phyloP scores from a whole-genome alignment of 2,888 invertebrate species.

The Callosobruchus maculatus region DNA sequence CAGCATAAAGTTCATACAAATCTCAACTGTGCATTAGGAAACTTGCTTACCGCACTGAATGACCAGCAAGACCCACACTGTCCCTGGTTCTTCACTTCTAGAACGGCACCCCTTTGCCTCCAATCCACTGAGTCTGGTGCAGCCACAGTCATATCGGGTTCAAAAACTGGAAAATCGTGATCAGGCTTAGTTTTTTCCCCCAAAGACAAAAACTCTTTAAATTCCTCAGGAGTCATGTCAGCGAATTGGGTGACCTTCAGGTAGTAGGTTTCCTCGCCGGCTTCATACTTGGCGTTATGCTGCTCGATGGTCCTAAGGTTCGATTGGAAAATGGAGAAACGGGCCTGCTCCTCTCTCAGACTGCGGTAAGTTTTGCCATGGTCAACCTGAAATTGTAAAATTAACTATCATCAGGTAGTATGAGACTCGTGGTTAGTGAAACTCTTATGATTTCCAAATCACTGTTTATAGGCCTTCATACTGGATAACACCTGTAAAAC shows the following conservation, averaged over 20 bases:
- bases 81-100: conserved; percentile 5
- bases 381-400: neutral
- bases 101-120: conserved; percentile 3
- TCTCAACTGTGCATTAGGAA: too few relatives aligned
- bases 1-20: too few relatives aligned
- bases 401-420: too few relatives aligned
- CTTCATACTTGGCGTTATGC: conserved; percentile 7
- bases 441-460: too few relatives aligned
- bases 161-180: neutral
- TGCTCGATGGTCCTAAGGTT: conserved; percentile 8
- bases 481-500: too few relatives aligned
- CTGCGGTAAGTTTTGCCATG: conserved; percentile 9
- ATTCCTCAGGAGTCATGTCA: conserved; percentile 8
- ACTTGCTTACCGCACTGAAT: conserved; percentile 10
- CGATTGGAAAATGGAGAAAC: conserved; percentile 8
- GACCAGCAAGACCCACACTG: conserved; percentile 10
- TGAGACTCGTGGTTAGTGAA: too few relatives aligned
- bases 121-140: conserved; percentile 4
- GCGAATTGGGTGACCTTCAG: conserved; percentile 3
- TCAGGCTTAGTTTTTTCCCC: neutral
- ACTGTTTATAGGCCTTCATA: too few relatives aligned
- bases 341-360: conserved; percentile 6
- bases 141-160: neutral
- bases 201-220: neutral
- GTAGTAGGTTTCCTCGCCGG: conserved; percentile 7